phyloP scores from a whole-genome alignment of 2,797 vertebrate genomes.

The Urosaurus nigricauda region DNA sequence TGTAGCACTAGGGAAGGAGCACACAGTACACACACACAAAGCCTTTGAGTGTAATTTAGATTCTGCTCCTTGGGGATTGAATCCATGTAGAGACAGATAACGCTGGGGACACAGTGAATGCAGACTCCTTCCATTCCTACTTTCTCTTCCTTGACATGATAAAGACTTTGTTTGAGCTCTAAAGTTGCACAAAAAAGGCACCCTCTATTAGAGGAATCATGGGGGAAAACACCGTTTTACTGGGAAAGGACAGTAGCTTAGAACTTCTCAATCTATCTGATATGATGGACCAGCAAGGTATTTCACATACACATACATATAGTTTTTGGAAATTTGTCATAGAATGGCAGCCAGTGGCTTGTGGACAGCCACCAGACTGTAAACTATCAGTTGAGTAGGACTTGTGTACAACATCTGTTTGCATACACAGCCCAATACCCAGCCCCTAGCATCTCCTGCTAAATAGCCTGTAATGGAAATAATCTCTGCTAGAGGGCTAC shows the following conservation, averaged over 20 bases:
- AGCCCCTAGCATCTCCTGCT: not conserved
- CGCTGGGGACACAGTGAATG: not conserved
- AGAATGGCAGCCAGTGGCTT: too few species aligned
- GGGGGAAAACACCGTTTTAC: too few species aligned
- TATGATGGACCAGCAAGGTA: too few species aligned
- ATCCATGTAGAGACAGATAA: conserved; percentile 35
- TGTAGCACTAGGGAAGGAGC: not conserved
- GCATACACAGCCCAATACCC: not conserved
- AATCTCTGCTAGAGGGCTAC: not conserved
- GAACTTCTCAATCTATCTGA: too few species aligned
- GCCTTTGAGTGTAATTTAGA: conserved; percentile 62
- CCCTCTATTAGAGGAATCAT: too few species aligned
- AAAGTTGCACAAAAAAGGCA: not conserved
- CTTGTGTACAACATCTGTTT: too few species aligned
- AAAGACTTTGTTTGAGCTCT: conserved; percentile 1
- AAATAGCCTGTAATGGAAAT: too few species aligned
- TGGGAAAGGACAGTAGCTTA: not conserved
- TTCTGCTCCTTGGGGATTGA: conserved; percentile 45
- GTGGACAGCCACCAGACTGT: too few species aligned
- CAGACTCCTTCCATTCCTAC: not conserved
- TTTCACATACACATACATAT: too few species aligned
- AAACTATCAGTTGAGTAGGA: too few species aligned
- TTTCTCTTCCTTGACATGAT: not conserved
- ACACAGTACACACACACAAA: not conserved
- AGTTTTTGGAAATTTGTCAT: too few species aligned